Evolutionary conservation across 2,888 invertebrate genomes (phyloP), one percentile per base, ranked within the genome.

Genomic region (Ichneumoninae sp.): DNA sequence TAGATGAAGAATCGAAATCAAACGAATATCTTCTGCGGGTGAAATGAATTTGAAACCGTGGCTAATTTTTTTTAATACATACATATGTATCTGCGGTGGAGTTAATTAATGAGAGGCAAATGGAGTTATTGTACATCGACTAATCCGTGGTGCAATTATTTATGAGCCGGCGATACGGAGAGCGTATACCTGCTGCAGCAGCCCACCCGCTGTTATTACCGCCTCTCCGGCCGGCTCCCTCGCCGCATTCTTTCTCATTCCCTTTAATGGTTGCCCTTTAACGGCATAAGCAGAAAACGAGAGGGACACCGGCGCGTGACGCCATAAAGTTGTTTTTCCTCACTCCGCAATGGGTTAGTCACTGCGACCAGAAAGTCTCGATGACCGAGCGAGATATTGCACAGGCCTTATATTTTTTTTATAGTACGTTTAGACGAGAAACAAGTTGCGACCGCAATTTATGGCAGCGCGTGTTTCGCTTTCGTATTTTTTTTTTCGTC

Each of bases 231-330:
- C 7, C 62, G 5, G 16, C 30, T n/a, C 62, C 4, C 62, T 72
- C 68, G 68, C 70, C 71, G 50, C 76, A 77, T 72, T 77, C 79
- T 76, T 82, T 72, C 66, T 80, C 85, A 82, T 80, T 85, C 85
- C 82, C 85, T 85, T 85, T 85, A 85, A 85, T 82, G 71, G 82
- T 76, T 77, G 72, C 79, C 82, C 82, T 85, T 85, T 80, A 82
- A 82, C 76, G 54, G 82, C 62, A 47, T 77, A 82, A 82, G 82
- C 75, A 80, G 72, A 83, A 84, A 82, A 80, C 80, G 80, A 4
- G 33, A 76, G 75, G 66, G 62, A 65, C 47, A 36, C 57, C 57
- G 70, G 65, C 78, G 60, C 78, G 82, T 84, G 71, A 84, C 82
- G 82, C 84, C 78, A 72, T 82, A 84, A 84, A 84, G 66, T 71